Evolutionary conservation across 1,140 invertebrate genomes (phyloP), one percentile per base, ranked within the genome.

Genomic region (Gonatopus flavifemur): DNA sequence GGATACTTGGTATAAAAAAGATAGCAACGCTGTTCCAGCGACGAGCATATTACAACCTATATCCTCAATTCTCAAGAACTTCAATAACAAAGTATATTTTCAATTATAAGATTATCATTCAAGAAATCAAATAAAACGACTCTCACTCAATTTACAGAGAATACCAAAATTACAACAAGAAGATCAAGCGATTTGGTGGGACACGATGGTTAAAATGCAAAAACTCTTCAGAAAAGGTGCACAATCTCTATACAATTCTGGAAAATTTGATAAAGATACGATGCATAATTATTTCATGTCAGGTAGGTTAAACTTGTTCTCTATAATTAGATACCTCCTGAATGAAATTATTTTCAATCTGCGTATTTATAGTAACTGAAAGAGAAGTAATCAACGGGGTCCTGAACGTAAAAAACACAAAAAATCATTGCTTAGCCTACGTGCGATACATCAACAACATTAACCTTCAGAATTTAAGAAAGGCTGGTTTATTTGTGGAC

Each of bases 211-310:
- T 13, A 96, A 95, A 70, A 94, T 98, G 86, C 95, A 98, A 76
- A 94, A 95, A 69, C 78, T 98, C 2, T 86, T 98, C 37, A 77
- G 96, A 28, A 98, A 97, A 80, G 91, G 94, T 0, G 88, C 94
- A 0, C 84, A 87, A 19, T 91, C 91, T 2, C 79, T 97, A 10
- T 92, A 85, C 60, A 88, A 90, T 38, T 81, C 83, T 55, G 92
- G 89, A 3, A 93, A 91, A 76, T 90, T 98, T 66, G 88, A 90
- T 64, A 88, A 93, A 60, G 94, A 98, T 37, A 88, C 89, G 12
- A 96, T 95, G 86, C 96, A 98, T 63, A 98, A 98, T 76, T 98
- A 98, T 76, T 97, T 96, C 66, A 98, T 98, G 96, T 98, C 96
- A 48, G 94, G 94, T 97, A 81, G 76, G 50, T n/a, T 9, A 21